A percentile compares a stretch with the other conserved stretches of the same genome.
phyloP scores from a whole-genome alignment of 2,888 invertebrate genomes.

The Cataglyphis rosenhaueri region DNA sequence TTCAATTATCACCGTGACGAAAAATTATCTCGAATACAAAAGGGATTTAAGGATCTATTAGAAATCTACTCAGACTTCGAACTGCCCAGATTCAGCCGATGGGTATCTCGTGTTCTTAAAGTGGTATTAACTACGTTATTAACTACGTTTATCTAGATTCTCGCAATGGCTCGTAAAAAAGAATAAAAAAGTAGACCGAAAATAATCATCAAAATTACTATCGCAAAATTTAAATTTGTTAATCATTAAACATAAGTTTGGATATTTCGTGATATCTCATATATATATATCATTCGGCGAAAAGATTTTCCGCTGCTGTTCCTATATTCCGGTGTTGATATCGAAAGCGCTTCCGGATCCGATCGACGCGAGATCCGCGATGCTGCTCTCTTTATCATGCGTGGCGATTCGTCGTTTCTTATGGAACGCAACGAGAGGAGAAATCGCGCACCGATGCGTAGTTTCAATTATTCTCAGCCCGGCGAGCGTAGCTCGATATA shows the following conservation, averaged over 20 bases:
- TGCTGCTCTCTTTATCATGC: neutral
- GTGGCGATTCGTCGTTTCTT: neutral
- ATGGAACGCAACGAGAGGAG: neutral
- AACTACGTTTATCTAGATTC: neutral
- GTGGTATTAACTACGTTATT: neutral
- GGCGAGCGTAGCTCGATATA: neutral
- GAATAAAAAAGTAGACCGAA: neutral
- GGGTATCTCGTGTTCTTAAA: neutral
- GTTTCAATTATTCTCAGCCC: constrained; percentile 41
- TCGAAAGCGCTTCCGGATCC: neutral
- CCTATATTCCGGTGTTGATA: neutral
- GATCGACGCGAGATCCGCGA: neutral
- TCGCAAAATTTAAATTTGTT: neutral
- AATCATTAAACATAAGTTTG: neutral
- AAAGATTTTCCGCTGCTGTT: neutral
- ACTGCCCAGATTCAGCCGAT: neutral
- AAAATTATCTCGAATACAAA: neutral
- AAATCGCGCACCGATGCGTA: constrained; percentile 19
- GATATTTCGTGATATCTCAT: neutral
- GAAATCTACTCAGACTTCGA: neutral
- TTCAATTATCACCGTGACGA: neutral
- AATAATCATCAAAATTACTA: neutral
- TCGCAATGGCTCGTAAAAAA: neutral
- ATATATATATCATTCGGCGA: neutral
- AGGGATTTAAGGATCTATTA: neutral